These are phyloP conservation scores for Drosophila arizonae DNA, from an alignment of 1,140 invertebrate genomes.

Conservation along the genomic window DNA sequence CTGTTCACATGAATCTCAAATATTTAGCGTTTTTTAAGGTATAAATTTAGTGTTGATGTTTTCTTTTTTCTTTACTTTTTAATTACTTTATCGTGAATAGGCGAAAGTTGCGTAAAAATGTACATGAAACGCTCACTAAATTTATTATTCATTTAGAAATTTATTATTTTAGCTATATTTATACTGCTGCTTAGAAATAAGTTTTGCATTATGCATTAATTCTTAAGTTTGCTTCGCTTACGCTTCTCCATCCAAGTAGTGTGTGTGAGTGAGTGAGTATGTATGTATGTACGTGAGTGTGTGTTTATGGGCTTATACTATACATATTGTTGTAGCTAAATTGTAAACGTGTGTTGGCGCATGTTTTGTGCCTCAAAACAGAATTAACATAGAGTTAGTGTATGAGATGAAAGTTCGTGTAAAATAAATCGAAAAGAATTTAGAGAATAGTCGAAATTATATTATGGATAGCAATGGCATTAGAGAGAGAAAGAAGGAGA, in stretches of 20 bases:
- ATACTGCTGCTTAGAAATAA: conserved; percentile 73
- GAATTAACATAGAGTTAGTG: conserved; percentile 27
- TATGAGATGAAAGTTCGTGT: conserved; percentile 26
- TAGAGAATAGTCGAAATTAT: conserved; percentile 42
- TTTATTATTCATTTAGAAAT: conserved; percentile 80
- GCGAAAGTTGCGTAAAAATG: conserved; percentile 58
- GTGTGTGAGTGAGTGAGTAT: conserved; percentile 18
- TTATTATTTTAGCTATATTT: conserved; percentile 80
- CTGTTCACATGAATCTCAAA: conserved; percentile 55
- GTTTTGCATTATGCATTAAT: conserved; percentile 69
- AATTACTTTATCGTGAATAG: not conserved
- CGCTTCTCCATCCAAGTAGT: conserved; percentile 39
- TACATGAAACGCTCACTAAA: conserved; percentile 74
- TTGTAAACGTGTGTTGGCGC: conserved; percentile 31
- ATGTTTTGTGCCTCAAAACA: conserved; percentile 32
- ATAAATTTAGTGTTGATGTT: conserved; percentile 4
- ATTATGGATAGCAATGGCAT: conserved; percentile 44
- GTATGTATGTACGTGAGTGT: conserved; percentile 4
- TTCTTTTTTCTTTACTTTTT: not conserved
- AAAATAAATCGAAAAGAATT: conserved; percentile 41
- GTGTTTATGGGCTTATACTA: conserved; percentile 52
- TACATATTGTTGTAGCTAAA: conserved; percentile 57
- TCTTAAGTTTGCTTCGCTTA: conserved; percentile 58
- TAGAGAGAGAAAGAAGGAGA: conserved; percentile 24
- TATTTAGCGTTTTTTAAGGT: conserved; percentile 9